These are phyloP conservation scores for Trichonephila clavipes DNA, from an alignment of 1,140 invertebrate genomes.

Conservation along the genomic window DNA sequence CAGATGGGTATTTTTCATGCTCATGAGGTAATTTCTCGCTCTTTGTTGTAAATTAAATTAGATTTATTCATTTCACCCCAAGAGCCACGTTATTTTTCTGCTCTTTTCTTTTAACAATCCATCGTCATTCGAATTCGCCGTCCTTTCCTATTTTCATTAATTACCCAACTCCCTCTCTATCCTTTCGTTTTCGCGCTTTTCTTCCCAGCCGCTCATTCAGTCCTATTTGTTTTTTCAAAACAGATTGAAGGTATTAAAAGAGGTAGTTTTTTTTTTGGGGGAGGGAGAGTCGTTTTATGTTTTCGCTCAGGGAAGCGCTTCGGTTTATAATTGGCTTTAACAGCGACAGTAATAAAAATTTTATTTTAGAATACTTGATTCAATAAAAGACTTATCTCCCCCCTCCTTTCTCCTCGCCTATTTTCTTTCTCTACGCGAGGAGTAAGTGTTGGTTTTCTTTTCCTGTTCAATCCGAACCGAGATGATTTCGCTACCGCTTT, in stretches of 20 bases:
- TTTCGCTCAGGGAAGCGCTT: not conserved
- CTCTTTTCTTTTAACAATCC: not conserved
- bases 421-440: not conserved
- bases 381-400: not conserved
- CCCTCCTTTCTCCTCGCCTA: not conserved
- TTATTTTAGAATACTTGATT: not conserved
- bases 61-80: no score
- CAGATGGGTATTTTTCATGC: no score
- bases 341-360: conserved; percentile 46
- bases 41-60: no score
- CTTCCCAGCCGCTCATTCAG: not conserved
- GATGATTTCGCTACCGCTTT: no score
- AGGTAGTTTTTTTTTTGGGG: not conserved
- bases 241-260: not conserved
- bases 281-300: not conserved
- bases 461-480: no score
- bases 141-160: not conserved
- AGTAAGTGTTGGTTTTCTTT: no score
- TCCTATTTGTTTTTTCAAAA: not conserved
- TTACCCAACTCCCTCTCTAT: not conserved
- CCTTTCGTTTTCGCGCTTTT: not conserved
- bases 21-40: no score
- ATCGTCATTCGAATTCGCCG: not conserved
- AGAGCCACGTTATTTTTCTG: not conserved
- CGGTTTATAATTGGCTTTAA: conserved; percentile 53